These are phyloP conservation scores for Sphyrna mokarran DNA, from an alignment of 2,113 vertebrate genomes.

Conservation along the genomic window DNA sequence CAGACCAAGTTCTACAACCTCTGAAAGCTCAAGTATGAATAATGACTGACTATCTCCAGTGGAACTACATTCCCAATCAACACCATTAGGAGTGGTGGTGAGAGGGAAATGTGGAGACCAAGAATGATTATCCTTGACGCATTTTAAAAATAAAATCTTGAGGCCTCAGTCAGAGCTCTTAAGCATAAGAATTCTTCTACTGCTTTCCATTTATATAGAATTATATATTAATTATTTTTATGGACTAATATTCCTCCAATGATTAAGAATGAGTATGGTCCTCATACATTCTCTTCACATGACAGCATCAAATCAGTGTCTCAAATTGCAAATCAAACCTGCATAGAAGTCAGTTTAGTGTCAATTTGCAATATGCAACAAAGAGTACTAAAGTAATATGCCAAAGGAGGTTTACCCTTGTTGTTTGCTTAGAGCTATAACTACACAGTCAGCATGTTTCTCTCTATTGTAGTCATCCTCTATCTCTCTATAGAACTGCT, in stretches of 20 bases:
- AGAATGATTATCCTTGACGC: background rate
- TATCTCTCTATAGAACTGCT: slow-evolving; percentile 59
- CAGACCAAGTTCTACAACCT: background rate
- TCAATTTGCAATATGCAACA: background rate
- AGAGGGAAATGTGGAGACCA: background rate
- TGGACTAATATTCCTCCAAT: background rate
- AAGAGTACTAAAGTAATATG: background rate
- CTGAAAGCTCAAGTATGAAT: background rate
- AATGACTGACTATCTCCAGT: background rate
- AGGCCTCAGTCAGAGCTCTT: background rate
- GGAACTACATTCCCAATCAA: background rate
- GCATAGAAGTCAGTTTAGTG: background rate
- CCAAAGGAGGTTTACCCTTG: slow-evolving; percentile 50
- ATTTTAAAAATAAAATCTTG: background rate
- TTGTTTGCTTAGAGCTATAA: slow-evolving; percentile 59
- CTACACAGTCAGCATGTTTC: slow-evolving; percentile 56
- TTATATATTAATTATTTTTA: background rate
- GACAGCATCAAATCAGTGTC: background rate
- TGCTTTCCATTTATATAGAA: background rate
- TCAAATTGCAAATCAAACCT: background rate
- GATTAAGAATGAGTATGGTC: background rate
- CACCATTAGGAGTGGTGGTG: background rate
- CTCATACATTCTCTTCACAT: background rate
- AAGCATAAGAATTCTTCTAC: background rate
- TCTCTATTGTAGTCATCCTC: slow-evolving; percentile 54